A percentile compares a stretch with the other conserved stretches of the same genome.
Conservation (phyloP, 2,113 vertebrate species). For the Chamaea fasciata region DNA sequence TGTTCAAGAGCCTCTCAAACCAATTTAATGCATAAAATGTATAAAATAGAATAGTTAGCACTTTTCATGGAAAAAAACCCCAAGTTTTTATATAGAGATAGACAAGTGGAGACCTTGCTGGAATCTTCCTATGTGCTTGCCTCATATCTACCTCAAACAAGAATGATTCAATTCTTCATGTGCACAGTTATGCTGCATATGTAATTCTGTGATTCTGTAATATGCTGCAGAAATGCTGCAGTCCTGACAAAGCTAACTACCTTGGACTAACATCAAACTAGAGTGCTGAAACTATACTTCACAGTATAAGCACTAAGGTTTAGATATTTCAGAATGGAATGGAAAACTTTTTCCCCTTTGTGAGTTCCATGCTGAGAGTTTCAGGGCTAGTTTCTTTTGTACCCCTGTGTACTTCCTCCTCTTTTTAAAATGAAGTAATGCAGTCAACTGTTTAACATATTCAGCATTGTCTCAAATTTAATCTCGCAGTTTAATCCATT, state of each 20-base stretch:
- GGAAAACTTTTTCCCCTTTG: not conserved
- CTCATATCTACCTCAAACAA: not conserved
- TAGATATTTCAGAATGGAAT: not conserved
- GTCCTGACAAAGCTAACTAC: not conserved
- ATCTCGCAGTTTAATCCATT: not conserved
- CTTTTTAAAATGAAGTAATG: not conserved
- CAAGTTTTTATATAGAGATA: not conserved
- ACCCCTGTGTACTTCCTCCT: not conserved
- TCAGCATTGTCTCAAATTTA: not conserved
- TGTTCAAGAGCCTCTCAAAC: not conserved
- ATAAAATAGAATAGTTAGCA: not conserved
- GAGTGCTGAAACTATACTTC: not conserved
- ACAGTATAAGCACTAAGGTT: not conserved
- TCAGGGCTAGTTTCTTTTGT: not conserved
- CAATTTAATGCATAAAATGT: not conserved
- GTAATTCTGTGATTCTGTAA: not conserved
- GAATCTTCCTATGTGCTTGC: not conserved
- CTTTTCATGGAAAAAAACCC: not conserved
- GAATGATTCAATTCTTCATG: not conserved
- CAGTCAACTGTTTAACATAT: not conserved
- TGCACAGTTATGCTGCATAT: not conserved
- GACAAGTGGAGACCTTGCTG: not conserved
- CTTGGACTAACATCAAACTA: not conserved
- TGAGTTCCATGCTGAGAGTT: not conserved
- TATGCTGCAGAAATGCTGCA: not conserved